Conservation (phyloP, 2,113 vertebrate genomes). For the Turdus rufiventris region DNA sequence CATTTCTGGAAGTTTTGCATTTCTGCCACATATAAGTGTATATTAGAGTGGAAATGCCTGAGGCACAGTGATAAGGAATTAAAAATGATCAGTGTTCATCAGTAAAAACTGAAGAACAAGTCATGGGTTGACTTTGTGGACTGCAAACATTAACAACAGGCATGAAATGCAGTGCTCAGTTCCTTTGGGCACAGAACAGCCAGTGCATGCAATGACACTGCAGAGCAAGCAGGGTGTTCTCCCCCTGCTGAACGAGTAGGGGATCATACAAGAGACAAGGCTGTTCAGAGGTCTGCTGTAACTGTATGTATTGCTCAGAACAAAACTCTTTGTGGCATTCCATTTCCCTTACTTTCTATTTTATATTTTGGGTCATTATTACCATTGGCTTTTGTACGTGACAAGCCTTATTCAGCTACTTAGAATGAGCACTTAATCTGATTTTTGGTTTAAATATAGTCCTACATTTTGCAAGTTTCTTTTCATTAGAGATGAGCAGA, state of each 20-base stretch:
- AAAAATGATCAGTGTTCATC: conserved; percentile 28
- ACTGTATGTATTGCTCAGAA: neutral
- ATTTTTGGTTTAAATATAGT: neutral
- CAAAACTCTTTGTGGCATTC: neutral
- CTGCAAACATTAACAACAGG: neutral
- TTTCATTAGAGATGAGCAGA: neutral
- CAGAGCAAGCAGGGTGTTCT: neutral
- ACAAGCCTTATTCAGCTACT: neutral
- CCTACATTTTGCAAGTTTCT: neutral
- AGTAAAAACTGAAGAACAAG: neutral
- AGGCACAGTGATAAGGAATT: neutral
- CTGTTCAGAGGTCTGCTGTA: neutral
- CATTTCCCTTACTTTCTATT: neutral
- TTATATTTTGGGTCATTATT: neutral
- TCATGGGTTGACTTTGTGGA: neutral
- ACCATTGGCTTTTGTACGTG: neutral
- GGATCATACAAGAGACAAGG: neutral
- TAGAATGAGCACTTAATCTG: neutral
- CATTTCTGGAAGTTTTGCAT: neutral
- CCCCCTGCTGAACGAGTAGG: neutral
- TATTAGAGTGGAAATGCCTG: neutral
- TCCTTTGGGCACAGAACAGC: neutral
- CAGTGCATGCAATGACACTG: neutral
- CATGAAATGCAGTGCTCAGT: neutral
- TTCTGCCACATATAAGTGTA: neutral